Conservation (phyloP, 2,888 invertebrate species). For the Metacarcinus magister region DNA sequence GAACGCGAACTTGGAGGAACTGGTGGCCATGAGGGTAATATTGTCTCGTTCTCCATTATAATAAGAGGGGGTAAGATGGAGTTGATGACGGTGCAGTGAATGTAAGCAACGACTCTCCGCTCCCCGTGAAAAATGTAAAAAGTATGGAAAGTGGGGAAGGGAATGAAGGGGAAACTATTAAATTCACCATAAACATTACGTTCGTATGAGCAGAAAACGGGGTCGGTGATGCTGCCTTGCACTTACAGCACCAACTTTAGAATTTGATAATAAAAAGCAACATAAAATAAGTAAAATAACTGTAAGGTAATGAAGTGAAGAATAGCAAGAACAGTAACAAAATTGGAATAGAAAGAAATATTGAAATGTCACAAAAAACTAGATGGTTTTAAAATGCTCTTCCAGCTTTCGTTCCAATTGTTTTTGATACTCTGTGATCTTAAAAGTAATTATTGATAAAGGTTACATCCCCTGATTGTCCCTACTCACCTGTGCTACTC, state of each 20-base stretch:
- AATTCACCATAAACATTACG: not conserved
- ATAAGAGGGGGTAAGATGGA: not conserved
- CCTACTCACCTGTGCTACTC: no score
- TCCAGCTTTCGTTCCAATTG: not conserved
- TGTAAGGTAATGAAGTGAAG: not conserved
- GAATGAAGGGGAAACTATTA: constrained; percentile 12
- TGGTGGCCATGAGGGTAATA: not conserved
- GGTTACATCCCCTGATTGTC: not conserved
- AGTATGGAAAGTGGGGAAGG: not conserved
- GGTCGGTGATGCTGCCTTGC: not conserved
- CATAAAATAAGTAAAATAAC: not conserved
- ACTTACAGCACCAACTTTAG: not conserved
- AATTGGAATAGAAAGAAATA: not conserved
- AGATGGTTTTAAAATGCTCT: not conserved
- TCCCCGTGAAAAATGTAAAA: not conserved
- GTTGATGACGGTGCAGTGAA: not conserved
- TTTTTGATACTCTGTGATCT: not conserved
- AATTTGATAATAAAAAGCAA: not conserved
- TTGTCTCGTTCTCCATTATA: not conserved
- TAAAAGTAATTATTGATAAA: not conserved
- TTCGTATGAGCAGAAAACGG: not conserved
- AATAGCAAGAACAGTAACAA: no score
- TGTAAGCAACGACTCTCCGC: not conserved
- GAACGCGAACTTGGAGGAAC: not conserved
- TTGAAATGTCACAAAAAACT: not conserved